Conservation (phyloP, 35 echinoderm and acorn worm species). For the Apostichopus parvimensis region DNA sequence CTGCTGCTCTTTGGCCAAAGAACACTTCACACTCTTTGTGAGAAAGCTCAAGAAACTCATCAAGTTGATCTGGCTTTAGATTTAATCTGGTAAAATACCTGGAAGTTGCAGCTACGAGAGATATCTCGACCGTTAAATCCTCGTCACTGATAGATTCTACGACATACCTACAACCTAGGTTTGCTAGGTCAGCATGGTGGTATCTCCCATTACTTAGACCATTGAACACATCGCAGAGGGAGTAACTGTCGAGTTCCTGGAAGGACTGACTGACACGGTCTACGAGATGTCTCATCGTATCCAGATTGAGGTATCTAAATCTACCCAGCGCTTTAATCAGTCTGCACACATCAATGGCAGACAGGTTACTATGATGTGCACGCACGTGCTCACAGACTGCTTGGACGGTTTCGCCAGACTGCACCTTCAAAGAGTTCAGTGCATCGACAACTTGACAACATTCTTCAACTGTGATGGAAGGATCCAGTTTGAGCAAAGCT, state of each 20-base stretch:
- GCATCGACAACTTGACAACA: background rate
- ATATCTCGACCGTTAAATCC: constrained; percentile 10
- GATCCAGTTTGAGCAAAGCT: constrained; percentile 22
- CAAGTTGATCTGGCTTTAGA: background rate
- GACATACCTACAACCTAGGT: background rate
- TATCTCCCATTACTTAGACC: constrained; percentile 22
- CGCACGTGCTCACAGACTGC: background rate
- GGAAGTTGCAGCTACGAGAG: background rate
- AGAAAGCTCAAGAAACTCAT: background rate
- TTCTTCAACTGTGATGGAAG: constrained; percentile 9
- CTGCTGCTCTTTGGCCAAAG: background rate
- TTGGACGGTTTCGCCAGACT: background rate
- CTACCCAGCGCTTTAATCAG: background rate
- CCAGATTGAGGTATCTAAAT: background rate
- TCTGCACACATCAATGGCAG: constrained; percentile 2
- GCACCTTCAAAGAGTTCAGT: background rate
- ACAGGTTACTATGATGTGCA: background rate
- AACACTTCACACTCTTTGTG: constrained; percentile 5
- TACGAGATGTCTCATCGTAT: background rate
- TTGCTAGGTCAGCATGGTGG: constrained; percentile 13
- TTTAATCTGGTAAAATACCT: constrained; percentile 5
- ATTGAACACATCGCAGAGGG: background rate
- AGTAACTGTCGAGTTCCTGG: background rate
- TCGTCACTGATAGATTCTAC: background rate
- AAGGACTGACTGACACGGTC: background rate